Conservation (phyloP, 2,113 vertebrate genomes). For the Fulmarus glacialis region DNA sequence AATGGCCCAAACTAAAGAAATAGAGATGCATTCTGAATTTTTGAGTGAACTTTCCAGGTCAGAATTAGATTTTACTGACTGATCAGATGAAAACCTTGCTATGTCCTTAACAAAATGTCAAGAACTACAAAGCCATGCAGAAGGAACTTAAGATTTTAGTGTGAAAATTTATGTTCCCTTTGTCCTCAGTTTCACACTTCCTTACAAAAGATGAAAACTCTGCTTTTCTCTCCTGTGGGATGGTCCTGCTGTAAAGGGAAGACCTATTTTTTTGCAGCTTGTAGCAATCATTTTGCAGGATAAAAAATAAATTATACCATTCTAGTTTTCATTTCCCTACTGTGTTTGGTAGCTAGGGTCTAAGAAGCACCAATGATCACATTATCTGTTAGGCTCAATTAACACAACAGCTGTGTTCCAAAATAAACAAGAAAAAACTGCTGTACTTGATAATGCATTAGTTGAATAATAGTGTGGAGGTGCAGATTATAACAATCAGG, state of each 20-base stretch:
- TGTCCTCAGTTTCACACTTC: not conserved
- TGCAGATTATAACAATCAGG: constrained; percentile 44
- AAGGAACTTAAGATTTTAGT: not conserved
- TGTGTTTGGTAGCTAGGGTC: not conserved
- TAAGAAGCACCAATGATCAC: not conserved
- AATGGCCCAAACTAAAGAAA: not conserved
- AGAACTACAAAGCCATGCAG: not conserved
- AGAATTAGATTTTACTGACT: not conserved
- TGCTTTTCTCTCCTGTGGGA: not conserved
- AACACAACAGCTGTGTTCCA: constrained; percentile 50
- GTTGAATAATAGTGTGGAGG: not conserved
- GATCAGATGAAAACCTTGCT: not conserved
- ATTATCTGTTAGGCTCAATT: constrained; percentile 40
- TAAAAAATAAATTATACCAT: not conserved
- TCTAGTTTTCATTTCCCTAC: not conserved
- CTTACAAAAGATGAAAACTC: not conserved
- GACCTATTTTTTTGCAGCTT: not conserved
- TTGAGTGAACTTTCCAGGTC: not conserved
- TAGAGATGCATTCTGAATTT: not conserved
- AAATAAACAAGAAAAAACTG: constrained; percentile 48
- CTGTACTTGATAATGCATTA: constrained; percentile 26
- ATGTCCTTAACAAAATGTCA: not conserved
- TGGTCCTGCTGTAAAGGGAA: not conserved
- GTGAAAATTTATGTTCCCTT: not conserved
- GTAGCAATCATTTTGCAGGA: not conserved